Base-by-base conservation (phyloP, 2,888 invertebrate species). In the Slavum lentiscoides region DNA sequence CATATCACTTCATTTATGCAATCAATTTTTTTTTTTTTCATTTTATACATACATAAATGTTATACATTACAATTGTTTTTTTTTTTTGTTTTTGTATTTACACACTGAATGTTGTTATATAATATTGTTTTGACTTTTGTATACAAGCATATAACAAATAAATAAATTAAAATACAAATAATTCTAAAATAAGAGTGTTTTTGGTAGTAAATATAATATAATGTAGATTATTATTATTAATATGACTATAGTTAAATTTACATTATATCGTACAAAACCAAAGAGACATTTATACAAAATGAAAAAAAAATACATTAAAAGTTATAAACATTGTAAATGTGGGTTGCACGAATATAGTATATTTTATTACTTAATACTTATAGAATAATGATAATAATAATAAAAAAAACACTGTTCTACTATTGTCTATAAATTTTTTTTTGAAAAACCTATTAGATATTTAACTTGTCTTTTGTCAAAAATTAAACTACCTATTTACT, bases 1-100 rank as follows among this genome's bases (percentile, higher is more conserved):
- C 80, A 72, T 80, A 80, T 80, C 80, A 80, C 80, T 64, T 64
- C 80, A 80, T 58, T 69, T 72, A 72, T 80, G 72, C 80, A 72
- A 66, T 64, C 66, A 43, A 61, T 58, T 77, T 21, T 70, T 49
- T 43, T 66, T 67, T 23, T 62, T 53, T 76, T 55, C n/a, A n/a
- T n/a, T 70, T 19, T 72, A 72, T n/a, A 80, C 43, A 64, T 66
- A 80, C 80, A 72, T 72, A 72, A 62, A 30, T 64, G 53, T 21
- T 74, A 62, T 77, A 75, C 58, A 75, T 75, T 58, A 75, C 11
- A 23, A 49, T 66, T 64, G 11, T n/a, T n/a, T 61, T 61, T 23
- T 69, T 69, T 55, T 67, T 66, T 49, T 66, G 55, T 53, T 70
- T 59, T 59, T 69, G 70, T 77, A 64, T 70, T 70, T 77, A 77